These are phyloP conservation scores for Hyles euphorbiae DNA, from an alignment of 1,140 invertebrate genomes.

Conservation along the genomic window DNA sequence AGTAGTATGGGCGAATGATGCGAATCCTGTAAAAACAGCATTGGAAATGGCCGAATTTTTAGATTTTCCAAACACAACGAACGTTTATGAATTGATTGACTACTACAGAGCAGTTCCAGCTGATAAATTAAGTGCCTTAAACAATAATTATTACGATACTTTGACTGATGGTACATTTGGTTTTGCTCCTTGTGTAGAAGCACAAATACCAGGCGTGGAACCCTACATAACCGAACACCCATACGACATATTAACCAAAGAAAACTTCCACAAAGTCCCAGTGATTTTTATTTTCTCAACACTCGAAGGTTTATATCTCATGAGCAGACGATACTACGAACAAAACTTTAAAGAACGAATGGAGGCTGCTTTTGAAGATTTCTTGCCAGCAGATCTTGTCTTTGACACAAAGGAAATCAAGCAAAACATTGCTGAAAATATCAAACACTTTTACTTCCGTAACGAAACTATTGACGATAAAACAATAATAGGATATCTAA, in stretches of 20 bases:
- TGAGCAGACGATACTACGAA: slow-evolving; percentile 25
- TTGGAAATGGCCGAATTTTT: slow-evolving; percentile 31
- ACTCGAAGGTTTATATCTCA: slow-evolving; percentile 54
- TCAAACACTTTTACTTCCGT: slow-evolving; percentile 72
- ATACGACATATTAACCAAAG: slow-evolving; percentile 55
- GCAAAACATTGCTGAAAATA: slow-evolving; percentile 41
- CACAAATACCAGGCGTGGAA: slow-evolving; percentile 27
- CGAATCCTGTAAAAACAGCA: slow-evolving; percentile 32
- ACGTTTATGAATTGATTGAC: slow-evolving; percentile 46
- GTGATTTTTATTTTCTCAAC: slow-evolving; percentile 59
- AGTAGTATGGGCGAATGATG: slow-evolving; percentile 29
- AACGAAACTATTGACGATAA: slow-evolving; percentile 37
- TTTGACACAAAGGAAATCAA: slow-evolving; percentile 22
- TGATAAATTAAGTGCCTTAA: slow-evolving; percentile 12
- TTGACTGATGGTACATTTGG: slow-evolving; percentile 24
- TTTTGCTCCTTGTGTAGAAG: slow-evolving; percentile 25
- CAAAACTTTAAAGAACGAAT: slow-evolving; percentile 17
- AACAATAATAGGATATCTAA: slow-evolving; percentile 33
- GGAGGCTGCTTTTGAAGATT: slow-evolving; percentile 31
- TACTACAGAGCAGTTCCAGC: slow-evolving; percentile 16
- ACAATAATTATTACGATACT: slow-evolving; percentile 14
- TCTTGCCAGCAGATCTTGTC: slow-evolving; percentile 36
- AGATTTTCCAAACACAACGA: slow-evolving; percentile 10
- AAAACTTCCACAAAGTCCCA: slow-evolving; percentile 57
- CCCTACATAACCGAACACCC: slow-evolving; percentile 73